A percentile compares a stretch with the other conserved stretches of the same genome.
These are phyloP conservation scores for Nebria brevicollis DNA, from an alignment of 2,888 invertebrate species.

Conservation along the genomic window DNA sequence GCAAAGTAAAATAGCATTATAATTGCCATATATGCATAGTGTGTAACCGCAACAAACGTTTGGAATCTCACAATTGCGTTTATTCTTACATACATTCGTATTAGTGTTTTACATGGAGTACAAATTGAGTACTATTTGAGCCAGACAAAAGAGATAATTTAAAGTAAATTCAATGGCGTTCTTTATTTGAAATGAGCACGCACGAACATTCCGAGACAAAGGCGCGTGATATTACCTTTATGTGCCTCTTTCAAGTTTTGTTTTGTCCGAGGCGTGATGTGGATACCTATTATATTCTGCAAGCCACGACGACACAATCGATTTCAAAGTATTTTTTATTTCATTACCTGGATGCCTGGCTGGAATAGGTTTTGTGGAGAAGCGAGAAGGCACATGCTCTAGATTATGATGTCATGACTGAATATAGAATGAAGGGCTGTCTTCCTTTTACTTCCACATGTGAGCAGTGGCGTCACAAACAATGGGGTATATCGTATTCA, in stretches of 20 bases:
- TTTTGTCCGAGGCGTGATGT: conserved; percentile 8
- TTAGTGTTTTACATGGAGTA: not conserved
- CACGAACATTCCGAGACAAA: conserved; percentile 1
- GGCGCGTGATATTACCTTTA: not conserved
- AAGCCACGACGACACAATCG: conserved; percentile 22
- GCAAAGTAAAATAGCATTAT: not conserved
- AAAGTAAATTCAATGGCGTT: not conserved
- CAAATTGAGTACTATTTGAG: not conserved
- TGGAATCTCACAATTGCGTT: not conserved
- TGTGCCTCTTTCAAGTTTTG: not conserved
- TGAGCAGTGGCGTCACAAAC: not conserved
- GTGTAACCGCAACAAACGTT: not conserved
- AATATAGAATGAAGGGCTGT: not conserved
- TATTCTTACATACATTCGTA: not conserved
- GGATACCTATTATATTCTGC: conserved; percentile 25
- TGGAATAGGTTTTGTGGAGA: conserved; percentile 27
- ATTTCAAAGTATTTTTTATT: conserved; percentile 31
- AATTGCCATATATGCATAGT: not conserved
- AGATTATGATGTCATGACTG: conserved; percentile 29
- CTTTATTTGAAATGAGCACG: not conserved
- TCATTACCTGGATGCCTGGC: conserved; percentile 32
- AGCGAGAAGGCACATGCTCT: conserved; percentile 14
- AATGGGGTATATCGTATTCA: too few species aligned
- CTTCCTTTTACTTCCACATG: not conserved
- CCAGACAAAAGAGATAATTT: not conserved